A percentile compares a stretch with the other conserved stretches of the same genome.
Conservation (phyloP, 2,797 vertebrate species). For the Sebastes wilsoni region DNA sequence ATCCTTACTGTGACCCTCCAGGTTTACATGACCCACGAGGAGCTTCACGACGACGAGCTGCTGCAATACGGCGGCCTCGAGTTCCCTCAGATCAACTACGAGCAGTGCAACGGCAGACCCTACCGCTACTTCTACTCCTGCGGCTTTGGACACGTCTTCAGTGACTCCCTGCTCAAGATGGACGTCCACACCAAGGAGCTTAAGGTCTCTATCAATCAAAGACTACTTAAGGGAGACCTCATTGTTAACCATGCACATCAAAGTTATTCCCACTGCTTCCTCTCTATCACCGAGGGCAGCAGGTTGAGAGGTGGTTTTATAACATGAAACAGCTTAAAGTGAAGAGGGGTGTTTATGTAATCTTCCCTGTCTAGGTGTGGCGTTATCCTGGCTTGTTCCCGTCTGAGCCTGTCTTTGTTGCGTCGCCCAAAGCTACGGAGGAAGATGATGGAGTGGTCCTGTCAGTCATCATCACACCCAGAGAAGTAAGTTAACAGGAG, state of each 20-base stretch:
- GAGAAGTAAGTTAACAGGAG: slow-evolving; percentile 79
- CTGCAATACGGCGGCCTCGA: slow-evolving; percentile 88
- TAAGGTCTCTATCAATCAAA: slow-evolving; percentile 80
- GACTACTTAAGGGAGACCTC: slow-evolving; percentile 10
- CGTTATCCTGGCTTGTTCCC: slow-evolving; percentile 89
- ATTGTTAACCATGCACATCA: slow-evolving; percentile 47
- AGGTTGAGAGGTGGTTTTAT: slow-evolving; percentile 27
- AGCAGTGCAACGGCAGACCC: slow-evolving; percentile 80
- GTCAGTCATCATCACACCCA: slow-evolving; percentile 90
- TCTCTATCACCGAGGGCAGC: slow-evolving; percentile 1
- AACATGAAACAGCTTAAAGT: slow-evolving; percentile 52
- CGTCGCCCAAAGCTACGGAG: slow-evolving; percentile 82
- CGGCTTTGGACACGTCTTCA: slow-evolving; percentile 88
- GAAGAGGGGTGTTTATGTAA: slow-evolving; percentile 44
- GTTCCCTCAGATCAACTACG: slow-evolving; percentile 94
- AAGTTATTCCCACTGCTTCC: slow-evolving; percentile 27
- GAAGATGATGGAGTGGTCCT: slow-evolving; percentile 93
- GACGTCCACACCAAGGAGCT: slow-evolving; percentile 89
- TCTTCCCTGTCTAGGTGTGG: slow-evolving; percentile 85
- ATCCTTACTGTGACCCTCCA: slow-evolving; percentile 47
- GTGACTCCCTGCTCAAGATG: slow-evolving; percentile 91
- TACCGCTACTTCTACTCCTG: slow-evolving; percentile 93
- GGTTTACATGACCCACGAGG: slow-evolving; percentile 90
- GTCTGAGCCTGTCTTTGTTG: slow-evolving; percentile 95
- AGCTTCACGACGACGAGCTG: slow-evolving; percentile 85